Percentiles rank a stretch among this genome's conserved stretches.
phyloP scores from a whole-genome alignment of 2,113 vertebrate genomes.

The Gulo gulo region DNA sequence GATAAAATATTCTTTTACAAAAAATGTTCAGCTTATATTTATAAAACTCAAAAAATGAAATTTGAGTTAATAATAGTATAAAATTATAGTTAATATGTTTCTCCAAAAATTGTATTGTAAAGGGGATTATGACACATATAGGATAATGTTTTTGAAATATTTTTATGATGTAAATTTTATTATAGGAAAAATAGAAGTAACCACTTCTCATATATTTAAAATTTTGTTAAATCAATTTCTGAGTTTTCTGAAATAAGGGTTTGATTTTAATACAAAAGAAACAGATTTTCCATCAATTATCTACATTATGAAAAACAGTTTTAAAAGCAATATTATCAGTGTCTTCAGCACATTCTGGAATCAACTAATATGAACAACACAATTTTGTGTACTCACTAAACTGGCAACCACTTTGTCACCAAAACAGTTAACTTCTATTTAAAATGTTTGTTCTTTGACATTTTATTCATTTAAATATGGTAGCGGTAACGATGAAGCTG shows the following conservation, averaged over 20 bases:
- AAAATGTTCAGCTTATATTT: background rate
- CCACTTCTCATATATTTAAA: background rate
- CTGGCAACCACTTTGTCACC: background rate
- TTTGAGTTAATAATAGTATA: background rate
- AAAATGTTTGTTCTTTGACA: background rate
- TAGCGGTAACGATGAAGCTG: background rate
- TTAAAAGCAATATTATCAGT: background rate
- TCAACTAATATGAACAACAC: background rate
- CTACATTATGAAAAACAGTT: background rate
- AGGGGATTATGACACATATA: background rate
- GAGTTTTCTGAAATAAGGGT: background rate
- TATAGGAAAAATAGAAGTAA: background rate
- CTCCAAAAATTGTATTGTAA: background rate
- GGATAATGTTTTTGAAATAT: background rate
- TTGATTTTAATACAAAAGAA: background rate
- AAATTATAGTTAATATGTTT: background rate
- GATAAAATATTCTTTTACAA: background rate
- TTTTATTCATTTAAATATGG: background rate
- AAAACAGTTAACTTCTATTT: background rate
- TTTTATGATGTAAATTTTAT: background rate
- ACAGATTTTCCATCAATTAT: background rate
- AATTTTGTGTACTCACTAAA: background rate
- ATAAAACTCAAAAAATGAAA: background rate
- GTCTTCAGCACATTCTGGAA: background rate
- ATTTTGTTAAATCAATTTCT: background rate